Conservation (phyloP, 1,140 invertebrate genomes). For the Panulirus ornatus region DNA sequence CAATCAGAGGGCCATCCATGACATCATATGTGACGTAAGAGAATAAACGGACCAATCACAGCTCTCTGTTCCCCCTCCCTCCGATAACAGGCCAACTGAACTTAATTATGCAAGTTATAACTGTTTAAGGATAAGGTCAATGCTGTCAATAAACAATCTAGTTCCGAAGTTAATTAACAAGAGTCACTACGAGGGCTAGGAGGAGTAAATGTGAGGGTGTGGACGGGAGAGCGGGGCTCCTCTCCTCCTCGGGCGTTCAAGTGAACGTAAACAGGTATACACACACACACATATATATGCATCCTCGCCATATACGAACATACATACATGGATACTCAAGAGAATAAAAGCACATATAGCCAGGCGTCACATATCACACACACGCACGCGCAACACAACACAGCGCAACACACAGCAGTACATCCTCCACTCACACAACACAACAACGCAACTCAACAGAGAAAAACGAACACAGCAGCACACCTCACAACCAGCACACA, state of each 20-base stretch:
- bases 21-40: neutral
- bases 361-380: no score
- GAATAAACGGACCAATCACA: neutral
- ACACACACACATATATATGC: no score
- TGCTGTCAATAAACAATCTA: neutral
- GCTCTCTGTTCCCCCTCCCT: neutral
- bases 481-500: no score
- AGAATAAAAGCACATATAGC: no score
- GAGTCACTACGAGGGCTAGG: neutral
- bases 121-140: neutral
- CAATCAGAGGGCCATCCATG: neutral
- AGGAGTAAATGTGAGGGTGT: no score
- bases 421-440: neutral
- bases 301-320: no score
- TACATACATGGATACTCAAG: no score
- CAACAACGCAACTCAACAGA: neutral
- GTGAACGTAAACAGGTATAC: no score
- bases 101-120: constrained; percentile 14
- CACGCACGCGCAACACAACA: neutral
- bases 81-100: neutral
- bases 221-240: no score
- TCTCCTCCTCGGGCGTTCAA: no score
- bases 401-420: neutral
- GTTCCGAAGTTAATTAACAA: neutral
- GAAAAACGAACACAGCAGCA: no score